A percentile compares a stretch with the other conserved stretches of the same genome.
Evolutionary conservation across 1,140 invertebrate species (phyloP).

Genomic region (Sycophila sp.): DNA sequence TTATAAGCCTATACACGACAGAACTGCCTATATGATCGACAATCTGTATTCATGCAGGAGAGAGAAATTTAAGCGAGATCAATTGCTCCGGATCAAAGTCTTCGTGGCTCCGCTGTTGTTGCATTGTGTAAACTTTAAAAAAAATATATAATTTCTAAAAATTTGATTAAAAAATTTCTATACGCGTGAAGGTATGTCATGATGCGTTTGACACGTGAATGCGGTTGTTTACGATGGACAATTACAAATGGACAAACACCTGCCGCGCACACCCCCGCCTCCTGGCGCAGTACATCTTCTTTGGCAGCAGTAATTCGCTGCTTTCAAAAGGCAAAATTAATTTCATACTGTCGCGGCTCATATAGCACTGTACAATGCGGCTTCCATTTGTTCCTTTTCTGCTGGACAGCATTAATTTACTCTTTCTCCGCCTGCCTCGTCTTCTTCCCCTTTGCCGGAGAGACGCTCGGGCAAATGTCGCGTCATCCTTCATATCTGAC

Average conservation of each 20-base stretch:
- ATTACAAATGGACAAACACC: no score
- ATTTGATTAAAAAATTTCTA: no score
- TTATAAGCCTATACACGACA: not conserved
- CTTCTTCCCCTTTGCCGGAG: not conserved
- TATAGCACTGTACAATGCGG: constrained; percentile 6
- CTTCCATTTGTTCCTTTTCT: constrained; percentile 19
- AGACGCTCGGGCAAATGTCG: not conserved
- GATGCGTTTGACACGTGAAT: no score
- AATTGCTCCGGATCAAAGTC: not conserved
- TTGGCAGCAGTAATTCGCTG: no score
- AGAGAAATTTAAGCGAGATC: constrained; percentile 1
- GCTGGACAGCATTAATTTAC: constrained; percentile 19
- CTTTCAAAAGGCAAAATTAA: constrained; percentile 29
- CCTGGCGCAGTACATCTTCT: no score
- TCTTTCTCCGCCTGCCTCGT: not conserved
- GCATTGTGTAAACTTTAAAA: no score
- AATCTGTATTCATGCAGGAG: not conserved
- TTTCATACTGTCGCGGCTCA: constrained; percentile 1
- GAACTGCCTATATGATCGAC: not conserved
- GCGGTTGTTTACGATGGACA: no score
- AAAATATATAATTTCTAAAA: no score
- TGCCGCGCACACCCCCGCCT: no score
- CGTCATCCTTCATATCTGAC: not conserved
- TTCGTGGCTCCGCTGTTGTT: no score
- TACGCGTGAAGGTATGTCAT: no score